Evolutionary conservation across 1,140 invertebrate species (phyloP).

Genomic region (Drosophila hydei): DNA sequence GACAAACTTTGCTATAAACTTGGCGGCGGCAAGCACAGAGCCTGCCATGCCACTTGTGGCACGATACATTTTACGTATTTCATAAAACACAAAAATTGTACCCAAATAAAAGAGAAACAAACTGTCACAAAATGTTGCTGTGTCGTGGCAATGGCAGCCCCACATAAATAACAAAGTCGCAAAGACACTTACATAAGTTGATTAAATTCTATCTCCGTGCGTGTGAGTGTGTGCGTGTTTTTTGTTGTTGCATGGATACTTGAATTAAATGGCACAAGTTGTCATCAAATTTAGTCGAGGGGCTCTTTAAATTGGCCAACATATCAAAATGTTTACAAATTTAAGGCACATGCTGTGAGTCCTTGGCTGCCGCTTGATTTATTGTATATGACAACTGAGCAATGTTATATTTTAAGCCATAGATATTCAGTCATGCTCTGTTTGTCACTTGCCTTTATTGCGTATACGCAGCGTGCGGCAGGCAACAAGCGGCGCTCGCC

Average conservation of each 20-base stretch:
- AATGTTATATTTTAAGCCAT: slow-evolving; percentile 46
- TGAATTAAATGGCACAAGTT: slow-evolving; percentile 14
- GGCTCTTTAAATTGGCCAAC: slow-evolving; percentile 18
- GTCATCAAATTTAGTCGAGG: slow-evolving; percentile 16
- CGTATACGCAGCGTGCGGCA: slow-evolving; percentile 60
- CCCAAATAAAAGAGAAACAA: not conserved
- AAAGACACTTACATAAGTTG: slow-evolving; percentile 2
- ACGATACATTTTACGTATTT: not conserved
- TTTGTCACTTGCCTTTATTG: slow-evolving; percentile 66
- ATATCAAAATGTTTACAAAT: slow-evolving; percentile 56
- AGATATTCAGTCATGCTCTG: slow-evolving; percentile 2
- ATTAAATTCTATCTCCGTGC: not conserved
- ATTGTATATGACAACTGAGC: slow-evolving; percentile 55
- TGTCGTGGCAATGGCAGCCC: not conserved
- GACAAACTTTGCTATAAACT: slow-evolving; percentile 24
- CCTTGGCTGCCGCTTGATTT: slow-evolving; percentile 45
- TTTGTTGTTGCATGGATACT: not conserved
- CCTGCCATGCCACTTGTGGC: slow-evolving; percentile 10
- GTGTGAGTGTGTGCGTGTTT: not conserved
- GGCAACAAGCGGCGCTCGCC: slow-evolving; percentile 2
- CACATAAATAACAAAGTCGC: not conserved
- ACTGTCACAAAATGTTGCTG: not conserved
- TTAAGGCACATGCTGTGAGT: slow-evolving; percentile 15
- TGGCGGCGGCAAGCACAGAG: too few species aligned
- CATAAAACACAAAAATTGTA: not conserved